Base-by-base conservation (phyloP, 2,888 invertebrate species). In the Bibio marci region DNA sequence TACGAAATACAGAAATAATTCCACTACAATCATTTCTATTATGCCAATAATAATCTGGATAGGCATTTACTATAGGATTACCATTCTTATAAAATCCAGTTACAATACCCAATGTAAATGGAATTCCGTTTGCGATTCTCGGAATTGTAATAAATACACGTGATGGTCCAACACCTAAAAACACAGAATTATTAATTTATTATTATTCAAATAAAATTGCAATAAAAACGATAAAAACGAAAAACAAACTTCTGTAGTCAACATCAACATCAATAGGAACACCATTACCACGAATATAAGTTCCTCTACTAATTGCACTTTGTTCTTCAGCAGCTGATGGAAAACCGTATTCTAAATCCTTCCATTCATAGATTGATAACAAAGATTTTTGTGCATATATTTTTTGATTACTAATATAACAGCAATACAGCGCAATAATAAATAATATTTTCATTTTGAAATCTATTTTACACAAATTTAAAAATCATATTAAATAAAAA, bases 181-280 rank as follows among this genome's bases (percentile, higher is more conserved):
- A 13, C 3, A 13, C 6, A 4, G 15, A 6, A 10, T 7, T 12
- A 27, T 4, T 7, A n/a, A n/a, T n/a, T n/a, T n/a, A n/a, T n/a
- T n/a, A n/a, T n/a, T n/a, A n/a, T n/a, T n/a, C n/a, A n/a, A 5
- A 25, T 12, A 14, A 7, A 28, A 15, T 12, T 14, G 15, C 26
- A 10, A n/a, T 15, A 26, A 22, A 25, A 27, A n/a, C 4, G 12
- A 8, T 4, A 28, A 28, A n/a, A 8, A 28, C 4, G 5, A n/a
- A 8, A 28, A 7, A 13, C 11, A 28, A n/a, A 30, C 37, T 50
- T 54, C 62, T 63, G 48, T 71, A 70, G 41, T 70, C 66, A 1
- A 73, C 71, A 41, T 78, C 78, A 1, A 73, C 67, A 47, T 78
- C 78, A 31, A 79, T 73, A 0, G 76, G 74, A 14, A 75, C 63